Percentiles rank a stretch among this genome's conserved stretches.
phyloP scores from a whole-genome alignment of 2,797 vertebrate genomes.

The Podargus strigoides region DNA sequence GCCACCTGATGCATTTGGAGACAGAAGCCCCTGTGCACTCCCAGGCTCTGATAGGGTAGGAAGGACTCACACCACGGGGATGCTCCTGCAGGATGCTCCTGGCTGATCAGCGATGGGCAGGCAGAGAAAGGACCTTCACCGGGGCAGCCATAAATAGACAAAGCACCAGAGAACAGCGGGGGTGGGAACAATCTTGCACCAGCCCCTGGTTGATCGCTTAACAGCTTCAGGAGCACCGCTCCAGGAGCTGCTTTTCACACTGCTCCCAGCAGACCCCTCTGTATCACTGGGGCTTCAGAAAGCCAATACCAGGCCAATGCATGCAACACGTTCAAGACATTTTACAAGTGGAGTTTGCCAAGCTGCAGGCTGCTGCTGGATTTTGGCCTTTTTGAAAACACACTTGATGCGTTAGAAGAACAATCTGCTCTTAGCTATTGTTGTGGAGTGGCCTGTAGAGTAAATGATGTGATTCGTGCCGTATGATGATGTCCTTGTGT shows the following conservation, averaged over 20 bases:
- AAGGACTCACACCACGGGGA: not conserved
- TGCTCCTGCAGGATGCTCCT: not conserved
- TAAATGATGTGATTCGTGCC: rapidly evolving
- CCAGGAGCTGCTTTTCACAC: not conserved
- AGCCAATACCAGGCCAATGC: not conserved
- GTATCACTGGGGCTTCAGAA: not conserved
- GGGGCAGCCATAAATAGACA: not conserved
- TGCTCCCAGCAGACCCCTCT: not conserved
- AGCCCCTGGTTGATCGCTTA: not conserved
- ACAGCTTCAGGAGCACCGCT: not conserved
- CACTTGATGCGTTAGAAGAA: not conserved
- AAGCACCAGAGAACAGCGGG: not conserved
- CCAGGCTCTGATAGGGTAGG: not conserved
- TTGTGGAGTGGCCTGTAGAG: not conserved
- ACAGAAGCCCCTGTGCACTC: not conserved
- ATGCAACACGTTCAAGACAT: not conserved
- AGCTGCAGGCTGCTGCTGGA: not conserved
- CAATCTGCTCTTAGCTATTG: not conserved
- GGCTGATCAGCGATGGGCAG: not conserved
- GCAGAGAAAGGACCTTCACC: not conserved
- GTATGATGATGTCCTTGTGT: not conserved
- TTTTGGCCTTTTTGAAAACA: not conserved
- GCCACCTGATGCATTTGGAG: not conserved
- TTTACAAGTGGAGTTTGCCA: not conserved
- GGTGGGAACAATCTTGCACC: not conserved